A percentile compares a stretch with the other conserved stretches of the same genome.
Evolutionary conservation across 2,113 vertebrate genomes (phyloP).

Genomic region (Phyllostomus hastatus): DNA sequence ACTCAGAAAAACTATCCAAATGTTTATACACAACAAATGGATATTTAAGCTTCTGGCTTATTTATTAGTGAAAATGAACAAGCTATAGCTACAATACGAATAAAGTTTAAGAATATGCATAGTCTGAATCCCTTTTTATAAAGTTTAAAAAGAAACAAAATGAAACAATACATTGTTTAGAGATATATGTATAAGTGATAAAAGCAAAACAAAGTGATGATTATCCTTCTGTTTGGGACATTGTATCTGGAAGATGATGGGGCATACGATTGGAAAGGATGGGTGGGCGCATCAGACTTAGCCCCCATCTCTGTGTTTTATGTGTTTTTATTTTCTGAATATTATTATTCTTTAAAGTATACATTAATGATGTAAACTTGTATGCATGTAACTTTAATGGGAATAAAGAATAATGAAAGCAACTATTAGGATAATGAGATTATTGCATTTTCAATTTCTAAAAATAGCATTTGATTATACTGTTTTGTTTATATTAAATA

Average conservation of each 20-base stretch:
- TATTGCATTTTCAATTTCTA: constrained; percentile 24
- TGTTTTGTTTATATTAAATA: not conserved
- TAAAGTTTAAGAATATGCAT: not conserved
- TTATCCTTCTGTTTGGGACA: not conserved
- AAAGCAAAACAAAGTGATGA: not conserved
- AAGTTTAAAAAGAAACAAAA: not conserved
- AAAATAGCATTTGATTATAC: constrained; percentile 31
- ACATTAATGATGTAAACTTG: not conserved
- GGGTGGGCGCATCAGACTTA: not conserved
- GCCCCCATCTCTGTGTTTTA: not conserved
- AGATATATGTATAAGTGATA: not conserved
- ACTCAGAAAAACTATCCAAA: not conserved
- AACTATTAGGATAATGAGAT: not conserved
- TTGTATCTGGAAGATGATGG: not conserved
- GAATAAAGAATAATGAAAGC: not conserved
- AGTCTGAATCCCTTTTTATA: not conserved
- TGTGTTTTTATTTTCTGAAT: not conserved
- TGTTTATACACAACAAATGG: not conserved
- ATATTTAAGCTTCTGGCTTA: not conserved
- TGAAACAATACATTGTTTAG: not conserved
- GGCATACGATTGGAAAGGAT: not conserved
- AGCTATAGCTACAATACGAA: not conserved
- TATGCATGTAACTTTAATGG: not conserved
- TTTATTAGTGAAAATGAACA: not conserved
- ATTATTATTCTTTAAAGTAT: not conserved